Evolutionary conservation across 2,888 invertebrate genomes (phyloP).

Genomic region (Nebria salina): DNA sequence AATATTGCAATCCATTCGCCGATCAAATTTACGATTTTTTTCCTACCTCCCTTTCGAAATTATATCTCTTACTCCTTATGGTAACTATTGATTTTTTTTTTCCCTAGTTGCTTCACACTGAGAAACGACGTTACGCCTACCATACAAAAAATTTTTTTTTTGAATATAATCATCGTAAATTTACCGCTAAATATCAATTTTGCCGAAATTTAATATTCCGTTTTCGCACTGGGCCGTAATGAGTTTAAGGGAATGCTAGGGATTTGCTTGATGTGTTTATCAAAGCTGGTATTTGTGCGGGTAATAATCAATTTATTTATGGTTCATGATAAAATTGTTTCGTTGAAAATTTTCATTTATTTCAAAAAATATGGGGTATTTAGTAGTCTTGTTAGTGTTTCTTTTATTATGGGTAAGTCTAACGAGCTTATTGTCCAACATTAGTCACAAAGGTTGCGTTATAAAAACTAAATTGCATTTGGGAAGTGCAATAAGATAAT

Average conservation of each 20-base stretch:
- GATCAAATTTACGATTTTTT: slow-evolving; percentile 14
- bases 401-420: too few relatives aligned
- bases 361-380: too few relatives aligned
- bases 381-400: too few relatives aligned
- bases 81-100: slow-evolving; percentile 11
- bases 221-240: not conserved
- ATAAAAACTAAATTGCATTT: too few relatives aligned
- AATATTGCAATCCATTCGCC: slow-evolving; percentile 4
- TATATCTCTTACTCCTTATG: not conserved
- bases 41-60: not conserved
- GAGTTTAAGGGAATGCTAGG: not conserved
- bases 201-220: slow-evolving; percentile 28
- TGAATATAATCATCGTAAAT: slow-evolving; percentile 31
- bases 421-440: too few relatives aligned
- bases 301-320: too few relatives aligned
- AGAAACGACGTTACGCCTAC: not conserved
- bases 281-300: too few relatives aligned
- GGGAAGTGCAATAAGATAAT: too few relatives aligned
- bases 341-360: too few relatives aligned
- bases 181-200: slow-evolving; percentile 35
- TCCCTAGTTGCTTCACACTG: not conserved
- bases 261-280: not conserved
- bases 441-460: too few relatives aligned
- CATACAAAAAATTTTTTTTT: not conserved
- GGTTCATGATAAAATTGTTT: too few relatives aligned